phyloP scores from a whole-genome alignment of 1,140 invertebrate genomes.

The Heliconius melpomene region DNA sequence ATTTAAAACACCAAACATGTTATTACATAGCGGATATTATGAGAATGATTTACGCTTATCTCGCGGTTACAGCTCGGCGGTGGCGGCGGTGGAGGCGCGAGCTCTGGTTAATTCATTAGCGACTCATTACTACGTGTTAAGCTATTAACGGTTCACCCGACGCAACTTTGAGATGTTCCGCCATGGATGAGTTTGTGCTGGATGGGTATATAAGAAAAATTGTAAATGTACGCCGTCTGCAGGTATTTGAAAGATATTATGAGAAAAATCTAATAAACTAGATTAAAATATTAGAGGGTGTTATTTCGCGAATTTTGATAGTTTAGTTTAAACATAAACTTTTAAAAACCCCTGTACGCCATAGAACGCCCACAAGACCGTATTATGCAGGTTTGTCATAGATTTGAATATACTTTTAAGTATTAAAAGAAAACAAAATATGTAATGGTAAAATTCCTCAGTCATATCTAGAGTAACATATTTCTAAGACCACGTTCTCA shows the following conservation, averaged over 20 bases:
- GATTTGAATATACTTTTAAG: too few relatives aligned
- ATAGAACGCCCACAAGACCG: too few relatives aligned
- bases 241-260: background rate
- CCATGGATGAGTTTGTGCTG: slow-evolving; percentile 36
- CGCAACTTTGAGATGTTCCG: slow-evolving; percentile 49
- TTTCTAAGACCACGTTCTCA: slow-evolving; percentile 5
- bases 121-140: slow-evolving; percentile 66
- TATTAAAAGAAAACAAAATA: too few relatives aligned
- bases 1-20: background rate
- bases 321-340: background rate
- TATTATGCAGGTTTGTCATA: too few relatives aligned
- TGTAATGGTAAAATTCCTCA: background rate
- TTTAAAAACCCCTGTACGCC: background rate
- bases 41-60: slow-evolving; percentile 31
- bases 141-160: slow-evolving; percentile 48
- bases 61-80: slow-evolving; percentile 2
- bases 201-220: slow-evolving; percentile 5
- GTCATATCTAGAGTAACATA: slow-evolving; percentile 17
- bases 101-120: slow-evolving; percentile 63
- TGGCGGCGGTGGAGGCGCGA: background rate
- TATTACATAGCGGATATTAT: slow-evolving; percentile 17
- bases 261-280: background rate
- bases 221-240: background rate
- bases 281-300: too few relatives aligned
- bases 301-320: too few relatives aligned